phyloP scores from a whole-genome alignment of 2,888 invertebrate genomes.

The Nyleta sp. region DNA sequence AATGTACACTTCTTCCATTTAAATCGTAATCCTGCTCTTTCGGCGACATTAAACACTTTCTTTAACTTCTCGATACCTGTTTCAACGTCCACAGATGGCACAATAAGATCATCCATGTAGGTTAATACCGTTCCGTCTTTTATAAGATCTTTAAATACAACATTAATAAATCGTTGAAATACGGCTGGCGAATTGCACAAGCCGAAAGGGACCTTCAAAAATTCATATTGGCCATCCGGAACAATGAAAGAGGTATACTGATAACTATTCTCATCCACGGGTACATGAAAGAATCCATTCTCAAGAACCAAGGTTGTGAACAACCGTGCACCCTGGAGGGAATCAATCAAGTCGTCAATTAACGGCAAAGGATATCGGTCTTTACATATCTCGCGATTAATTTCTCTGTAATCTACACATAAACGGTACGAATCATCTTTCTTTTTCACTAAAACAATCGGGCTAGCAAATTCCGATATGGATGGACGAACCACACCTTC shows the following conservation, averaged over 20 bases:
- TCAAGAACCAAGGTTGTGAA: background rate
- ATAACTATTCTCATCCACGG: background rate
- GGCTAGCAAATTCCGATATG: background rate
- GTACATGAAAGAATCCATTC: constrained; percentile 3
- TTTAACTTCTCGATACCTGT: background rate
- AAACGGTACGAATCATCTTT: background rate
- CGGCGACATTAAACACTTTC: background rate
- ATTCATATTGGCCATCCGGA: background rate
- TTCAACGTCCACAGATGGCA: background rate
- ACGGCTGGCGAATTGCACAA: background rate
- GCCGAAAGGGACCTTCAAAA: background rate
- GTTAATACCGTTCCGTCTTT: background rate
- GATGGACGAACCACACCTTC: background rate
- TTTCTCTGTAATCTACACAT: background rate
- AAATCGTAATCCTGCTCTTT: background rate
- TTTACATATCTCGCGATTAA: background rate
- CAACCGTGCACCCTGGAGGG: background rate
- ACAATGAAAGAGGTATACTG: background rate
- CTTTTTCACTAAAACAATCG: background rate
- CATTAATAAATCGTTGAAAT: background rate
- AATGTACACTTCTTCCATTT: background rate
- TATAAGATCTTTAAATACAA: background rate
- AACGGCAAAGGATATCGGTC: background rate
- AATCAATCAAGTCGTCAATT: background rate
- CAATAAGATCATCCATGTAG: background rate